Base-by-base conservation (phyloP, 2,797 vertebrate genomes). In the Gymnodraco acuticeps region DNA sequence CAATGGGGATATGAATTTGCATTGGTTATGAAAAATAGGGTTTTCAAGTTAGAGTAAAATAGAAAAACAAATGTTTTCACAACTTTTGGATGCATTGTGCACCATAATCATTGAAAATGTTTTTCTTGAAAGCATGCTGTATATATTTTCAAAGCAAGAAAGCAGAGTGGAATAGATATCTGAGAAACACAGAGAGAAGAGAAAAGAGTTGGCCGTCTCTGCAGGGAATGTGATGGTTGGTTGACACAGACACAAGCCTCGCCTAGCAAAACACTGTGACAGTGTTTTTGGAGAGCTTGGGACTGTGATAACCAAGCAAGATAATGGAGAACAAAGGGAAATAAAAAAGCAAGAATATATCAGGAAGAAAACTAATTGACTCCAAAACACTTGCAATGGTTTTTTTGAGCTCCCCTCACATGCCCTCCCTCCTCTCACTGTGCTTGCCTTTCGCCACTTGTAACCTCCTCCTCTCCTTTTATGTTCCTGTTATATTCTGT, bases 201-300 rank as follows among this genome's bases (percentile, higher is more conserved):
- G 56, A 64, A 78, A 59, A 74, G 63, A 80, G 71, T 45, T 82
- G 82, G 56, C 68, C 46, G 64, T 80, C 83, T 85, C 74, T 81
- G 85, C 65, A 67, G 86, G 82, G 83, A 89, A 82, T 70, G 81
- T 88, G 78, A 86, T 82, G 88, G 84, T 81, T 83, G 90, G 67
- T 80, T 83, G 83, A 90, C 73, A 88, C 70, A 82, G 91, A 89
- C 77, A 81, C 77, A 52, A 69, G 71, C 70, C 78, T 77, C 45
- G 75, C 77, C 70, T 60, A 75, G 72, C 75, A 87, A 87, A 89
- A 75, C 95, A 93, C 73, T 96, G 93, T 86, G 97, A 96, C 76
- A 55, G 52, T 46, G 52, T 67, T 55, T 77, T 81, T 47, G 17
- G 89, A 84, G 87, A 74, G 73, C 84, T 81, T 17, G 61, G 74